Evolutionary conservation across 2,113 vertebrate genomes (phyloP).

Genomic region (Phocoena phocoena): DNA sequence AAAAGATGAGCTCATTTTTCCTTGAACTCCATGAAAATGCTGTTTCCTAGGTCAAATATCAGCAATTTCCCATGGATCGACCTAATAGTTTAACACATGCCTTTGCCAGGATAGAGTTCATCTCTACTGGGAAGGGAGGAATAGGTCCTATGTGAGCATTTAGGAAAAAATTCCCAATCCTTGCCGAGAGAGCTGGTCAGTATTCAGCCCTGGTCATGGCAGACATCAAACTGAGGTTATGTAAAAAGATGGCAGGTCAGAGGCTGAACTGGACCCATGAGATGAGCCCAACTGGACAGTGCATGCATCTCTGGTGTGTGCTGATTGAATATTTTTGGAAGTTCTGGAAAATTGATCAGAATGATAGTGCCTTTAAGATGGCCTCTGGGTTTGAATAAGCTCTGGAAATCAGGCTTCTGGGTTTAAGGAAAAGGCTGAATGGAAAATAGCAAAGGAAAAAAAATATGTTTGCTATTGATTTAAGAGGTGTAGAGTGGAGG

Average conservation of each 20-base stretch:
- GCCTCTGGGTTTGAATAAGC: neutral
- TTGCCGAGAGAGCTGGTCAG: neutral
- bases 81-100: neutral
- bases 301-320: neutral
- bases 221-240: neutral
- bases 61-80: neutral
- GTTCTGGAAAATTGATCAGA: neutral
- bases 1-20: slow-evolving; percentile 41
- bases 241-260: neutral
- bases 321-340: neutral
- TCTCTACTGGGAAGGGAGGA: neutral
- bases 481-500: neutral
- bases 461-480: neutral
- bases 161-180: neutral
- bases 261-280: neutral
- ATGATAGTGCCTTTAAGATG: neutral
- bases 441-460: neutral
- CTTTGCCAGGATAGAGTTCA: slow-evolving; percentile 9
- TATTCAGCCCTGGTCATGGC: neutral
- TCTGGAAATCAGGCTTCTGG: neutral
- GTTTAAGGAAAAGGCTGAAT: neutral
- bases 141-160: neutral
- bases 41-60: neutral
- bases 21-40: neutral
- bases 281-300: neutral